Base-by-base conservation (phyloP, 2,888 invertebrate species). In the Drymonia ruficornis region DNA sequence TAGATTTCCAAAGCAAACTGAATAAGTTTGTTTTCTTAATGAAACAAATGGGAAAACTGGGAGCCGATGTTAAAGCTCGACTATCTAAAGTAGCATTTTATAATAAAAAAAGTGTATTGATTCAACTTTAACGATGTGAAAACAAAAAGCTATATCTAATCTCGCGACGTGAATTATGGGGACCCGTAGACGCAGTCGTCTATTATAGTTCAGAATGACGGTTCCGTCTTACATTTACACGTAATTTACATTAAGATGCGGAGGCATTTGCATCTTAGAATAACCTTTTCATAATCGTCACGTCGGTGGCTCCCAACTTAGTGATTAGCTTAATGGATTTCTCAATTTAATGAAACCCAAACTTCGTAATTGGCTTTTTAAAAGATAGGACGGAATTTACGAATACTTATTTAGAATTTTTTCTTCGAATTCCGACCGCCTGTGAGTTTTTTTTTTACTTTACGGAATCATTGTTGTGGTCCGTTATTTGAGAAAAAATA, bases 321-420 rank as follows among this genome's bases (percentile, higher is more conserved):
- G 78, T 80, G 88, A 87, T 89, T 87, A 89, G 78, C 85, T 81
- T 90, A 91, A 89, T 89, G 87, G 87, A 87, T 87, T 89, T 86
- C 86, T 84, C 86, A 86, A 86, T 86, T 84, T 86, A 89, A 89
- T 86, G 85, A 86, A 84, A 84, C 78, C 81, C 83, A 83, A 81
- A 87, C 80, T 83, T 84, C 64, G 79, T 85, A 86, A 88, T 88
- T 87, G 85, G 74, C 80, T 86, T 84, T 87, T 86, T 78, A 83
- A 83, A 82, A 85, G 87, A 87, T 87, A 87, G 74, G 76, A 73
- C 74, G 61, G 71, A 81, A 80, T 84, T 87, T 79, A 84, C 78
- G 82, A 82, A 81, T 76, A 63, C 73, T 70, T 71, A 68, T 70
- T 74, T 79, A 67, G 67, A 58, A 54, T 70, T 76, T 75, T 74